Conservation (phyloP, 2,113 vertebrate species). For the Mola mola region DNA sequence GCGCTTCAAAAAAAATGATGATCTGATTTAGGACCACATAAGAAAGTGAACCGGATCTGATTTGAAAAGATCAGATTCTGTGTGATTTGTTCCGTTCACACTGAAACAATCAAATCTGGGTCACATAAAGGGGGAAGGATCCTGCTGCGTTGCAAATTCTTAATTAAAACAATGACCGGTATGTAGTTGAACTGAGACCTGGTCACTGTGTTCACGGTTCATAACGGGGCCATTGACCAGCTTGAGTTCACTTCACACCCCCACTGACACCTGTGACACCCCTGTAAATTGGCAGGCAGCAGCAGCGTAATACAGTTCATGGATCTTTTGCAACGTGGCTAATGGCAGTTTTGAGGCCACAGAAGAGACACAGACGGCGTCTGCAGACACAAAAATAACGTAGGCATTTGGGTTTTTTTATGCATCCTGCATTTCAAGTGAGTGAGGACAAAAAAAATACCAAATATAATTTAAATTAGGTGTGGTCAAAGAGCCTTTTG, state of each 20-base stretch:
- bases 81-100: too few species aligned
- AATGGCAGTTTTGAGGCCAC: slow-evolving; percentile 59
- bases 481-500: too few species aligned
- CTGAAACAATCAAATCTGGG: too few species aligned
- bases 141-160: too few species aligned
- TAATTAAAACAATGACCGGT: too few species aligned
- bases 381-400: slow-evolving; percentile 8
- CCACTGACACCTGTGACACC: slow-evolving; percentile 76
- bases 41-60: too few species aligned
- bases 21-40: too few species aligned
- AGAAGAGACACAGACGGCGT: slow-evolving; percentile 5
- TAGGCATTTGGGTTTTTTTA: neutral
- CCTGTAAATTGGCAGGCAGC: slow-evolving; percentile 76
- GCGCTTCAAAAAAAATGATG: too few species aligned
- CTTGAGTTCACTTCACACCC: slow-evolving; percentile 73
- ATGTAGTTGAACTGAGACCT: too few species aligned
- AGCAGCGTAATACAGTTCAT: slow-evolving; percentile 76
- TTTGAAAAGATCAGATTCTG: too few species aligned
- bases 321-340: slow-evolving; percentile 73
- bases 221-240: slow-evolving; percentile 74
- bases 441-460: neutral
- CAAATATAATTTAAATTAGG: neutral
- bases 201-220: slow-evolving; percentile 48
- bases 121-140: too few species aligned
- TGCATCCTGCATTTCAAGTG: neutral